phyloP scores from a whole-genome alignment of 2,888 invertebrate genomes.

The Scaptomyza flava region DNA sequence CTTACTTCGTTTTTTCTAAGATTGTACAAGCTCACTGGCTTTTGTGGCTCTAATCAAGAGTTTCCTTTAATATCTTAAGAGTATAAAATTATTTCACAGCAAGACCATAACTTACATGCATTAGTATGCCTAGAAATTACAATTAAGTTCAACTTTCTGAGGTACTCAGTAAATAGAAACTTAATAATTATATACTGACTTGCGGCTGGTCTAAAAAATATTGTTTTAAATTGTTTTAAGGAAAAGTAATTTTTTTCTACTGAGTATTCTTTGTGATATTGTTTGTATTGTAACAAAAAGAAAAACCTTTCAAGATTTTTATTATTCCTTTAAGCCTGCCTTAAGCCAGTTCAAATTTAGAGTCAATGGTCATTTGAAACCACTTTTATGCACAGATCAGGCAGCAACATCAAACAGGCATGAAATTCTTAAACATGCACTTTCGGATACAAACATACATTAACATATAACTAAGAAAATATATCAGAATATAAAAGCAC shows the following conservation, averaged over 20 bases:
- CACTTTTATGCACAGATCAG: constrained; percentile 21
- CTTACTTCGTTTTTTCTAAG: too few relatives aligned
- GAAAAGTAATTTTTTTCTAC: not conserved
- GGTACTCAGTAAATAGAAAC: not conserved
- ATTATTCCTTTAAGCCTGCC: not conserved
- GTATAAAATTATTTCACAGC: too few relatives aligned
- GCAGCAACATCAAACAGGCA: constrained; percentile 17
- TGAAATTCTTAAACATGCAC: constrained; percentile 15
- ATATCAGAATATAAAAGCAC: constrained; percentile 44
- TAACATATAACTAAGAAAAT: constrained; percentile 17
- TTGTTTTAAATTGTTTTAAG: not conserved
- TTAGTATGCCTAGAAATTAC: too few relatives aligned
- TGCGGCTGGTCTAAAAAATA: not conserved
- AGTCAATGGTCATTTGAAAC: not conserved
- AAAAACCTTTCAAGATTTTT: too few relatives aligned
- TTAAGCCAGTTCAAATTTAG: not conserved
- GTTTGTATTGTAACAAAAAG: too few relatives aligned
- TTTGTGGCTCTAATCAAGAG: too few relatives aligned
- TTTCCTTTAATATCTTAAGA: too few relatives aligned
- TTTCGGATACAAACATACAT: constrained; percentile 15
- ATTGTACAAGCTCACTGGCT: too few relatives aligned
- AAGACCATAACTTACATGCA: too few relatives aligned
- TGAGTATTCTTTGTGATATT: not conserved
- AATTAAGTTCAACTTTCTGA: too few relatives aligned
- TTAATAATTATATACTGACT: not conserved